phyloP scores from a whole-genome alignment of 2,113 vertebrate genomes.

The Hemichromis elongatus region DNA sequence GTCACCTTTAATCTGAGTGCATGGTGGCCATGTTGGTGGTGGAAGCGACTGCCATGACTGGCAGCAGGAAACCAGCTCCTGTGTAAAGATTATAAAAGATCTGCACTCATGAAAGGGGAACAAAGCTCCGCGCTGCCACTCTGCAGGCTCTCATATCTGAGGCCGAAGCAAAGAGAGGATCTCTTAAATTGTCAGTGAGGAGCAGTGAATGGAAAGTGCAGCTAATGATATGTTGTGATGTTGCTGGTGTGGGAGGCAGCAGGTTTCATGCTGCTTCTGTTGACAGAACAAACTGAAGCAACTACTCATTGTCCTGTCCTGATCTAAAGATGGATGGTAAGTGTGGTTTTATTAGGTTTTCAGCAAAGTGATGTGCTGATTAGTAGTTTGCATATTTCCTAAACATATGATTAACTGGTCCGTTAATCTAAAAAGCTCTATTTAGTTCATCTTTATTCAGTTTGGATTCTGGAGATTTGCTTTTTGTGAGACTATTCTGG shows the following conservation, averaged over 20 bases:
- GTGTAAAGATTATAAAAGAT: conserved; percentile 7
- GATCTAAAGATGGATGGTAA: background rate
- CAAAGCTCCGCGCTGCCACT: background rate
- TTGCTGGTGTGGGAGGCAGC: conserved; percentile 9
- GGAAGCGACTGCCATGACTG: background rate
- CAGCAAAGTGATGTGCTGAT: background rate
- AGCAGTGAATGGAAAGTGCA: background rate
- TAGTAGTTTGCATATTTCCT: background rate
- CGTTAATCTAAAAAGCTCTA: background rate
- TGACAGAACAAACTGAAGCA: conserved; percentile 9
- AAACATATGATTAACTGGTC: background rate
- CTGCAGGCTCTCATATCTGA: background rate
- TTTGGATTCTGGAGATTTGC: background rate
- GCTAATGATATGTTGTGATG: conserved; percentile 37
- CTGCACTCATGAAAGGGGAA: background rate
- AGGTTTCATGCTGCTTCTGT: conserved; percentile 1
- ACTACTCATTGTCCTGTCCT: background rate
- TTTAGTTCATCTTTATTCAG: background rate
- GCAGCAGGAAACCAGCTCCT: conserved; percentile 5
- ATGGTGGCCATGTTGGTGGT: background rate
- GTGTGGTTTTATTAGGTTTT: background rate
- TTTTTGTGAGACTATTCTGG: background rate
- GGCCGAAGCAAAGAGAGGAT: background rate
- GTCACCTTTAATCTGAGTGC: conserved; percentile 29
- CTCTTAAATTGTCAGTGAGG: conserved; percentile 16